Evolutionary conservation across 2,888 invertebrate genomes (phyloP).

Genomic region (Lypha dubia): DNA sequence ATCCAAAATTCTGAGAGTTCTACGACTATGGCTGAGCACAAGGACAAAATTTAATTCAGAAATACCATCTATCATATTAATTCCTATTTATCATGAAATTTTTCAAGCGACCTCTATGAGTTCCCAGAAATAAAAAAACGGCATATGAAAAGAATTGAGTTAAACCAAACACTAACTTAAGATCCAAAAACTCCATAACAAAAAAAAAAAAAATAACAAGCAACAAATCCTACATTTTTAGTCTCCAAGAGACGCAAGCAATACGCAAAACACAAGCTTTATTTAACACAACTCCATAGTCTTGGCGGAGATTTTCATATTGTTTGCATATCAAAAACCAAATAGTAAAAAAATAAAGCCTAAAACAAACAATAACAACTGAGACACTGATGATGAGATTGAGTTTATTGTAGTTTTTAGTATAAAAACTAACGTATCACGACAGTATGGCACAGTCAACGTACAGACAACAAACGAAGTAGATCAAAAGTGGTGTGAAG

Average conservation of each 20-base stretch:
- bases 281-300: constrained; percentile 20
- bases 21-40: neutral
- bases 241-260: constrained; percentile 40
- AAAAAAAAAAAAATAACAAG: constrained; percentile 16
- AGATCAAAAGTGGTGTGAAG: constrained; percentile 48
- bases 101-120: constrained; percentile 65
- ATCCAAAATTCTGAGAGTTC: neutral
- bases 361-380: constrained; percentile 42
- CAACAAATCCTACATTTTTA: neutral
- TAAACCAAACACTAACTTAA: constrained; percentile 19
- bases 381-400: constrained; percentile 57
- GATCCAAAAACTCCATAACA: neutral
- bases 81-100: neutral
- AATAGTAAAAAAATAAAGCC: constrained; percentile 57
- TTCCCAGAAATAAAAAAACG: constrained; percentile 76
- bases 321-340: constrained; percentile 57
- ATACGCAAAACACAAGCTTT: constrained; percentile 18
- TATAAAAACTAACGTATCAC: constrained; percentile 78
- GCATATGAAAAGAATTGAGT: constrained; percentile 51
- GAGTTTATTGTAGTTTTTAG: constrained; percentile 71
- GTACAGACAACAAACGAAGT: constrained; percentile 75
- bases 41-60: neutral
- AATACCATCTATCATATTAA: neutral
- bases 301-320: constrained; percentile 56
- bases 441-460: constrained; percentile 80